Percentiles rank a stretch among this genome's conserved stretches.
These are phyloP conservation scores for Chromoteleia sp. DNA, from an alignment of 2,888 invertebrate species.

Conservation along the genomic window DNA sequence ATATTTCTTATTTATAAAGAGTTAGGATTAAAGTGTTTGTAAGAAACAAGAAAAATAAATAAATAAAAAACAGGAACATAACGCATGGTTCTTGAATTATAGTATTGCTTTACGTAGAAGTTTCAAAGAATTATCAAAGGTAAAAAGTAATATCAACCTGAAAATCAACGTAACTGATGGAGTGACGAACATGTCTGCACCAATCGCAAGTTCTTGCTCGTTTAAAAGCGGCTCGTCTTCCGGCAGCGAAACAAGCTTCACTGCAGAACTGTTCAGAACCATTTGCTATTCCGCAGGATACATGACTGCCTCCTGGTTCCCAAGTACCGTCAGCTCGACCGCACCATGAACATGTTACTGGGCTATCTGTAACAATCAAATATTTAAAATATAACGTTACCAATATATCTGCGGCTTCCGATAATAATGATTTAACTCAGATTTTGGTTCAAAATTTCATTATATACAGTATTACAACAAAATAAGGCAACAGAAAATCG, in stretches of 20 bases:
- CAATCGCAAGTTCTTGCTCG: conserved; percentile 96
- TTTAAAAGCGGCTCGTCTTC: conserved; percentile 95
- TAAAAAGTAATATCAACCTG: conserved; percentile 80
- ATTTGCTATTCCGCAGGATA: conserved; percentile 80
- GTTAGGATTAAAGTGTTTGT: no score
- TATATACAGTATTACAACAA: no score
- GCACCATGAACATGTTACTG: conserved; percentile 79
- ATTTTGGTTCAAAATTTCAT: background rate
- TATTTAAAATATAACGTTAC: no score
- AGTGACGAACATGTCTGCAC: conserved; percentile 95
- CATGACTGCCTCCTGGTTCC: conserved; percentile 84
- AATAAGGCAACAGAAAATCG: no score
- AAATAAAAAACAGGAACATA: no score
- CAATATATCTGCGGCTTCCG: no score
- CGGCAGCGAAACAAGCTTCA: conserved; percentile 95
- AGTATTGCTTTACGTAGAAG: no score
- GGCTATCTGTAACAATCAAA: conserved; percentile 75
- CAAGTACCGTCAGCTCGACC: conserved; percentile 86
- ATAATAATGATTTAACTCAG: no score
- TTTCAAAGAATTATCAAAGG: background rate
- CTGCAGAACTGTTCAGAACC: conserved; percentile 90
- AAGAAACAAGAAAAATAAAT: no score
- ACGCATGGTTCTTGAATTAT: no score
- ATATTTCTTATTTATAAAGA: no score
- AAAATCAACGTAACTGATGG: conserved; percentile 96